These are phyloP conservation scores for Diarsia mendica DNA, from an alignment of 2,888 invertebrate genomes.

Conservation along the genomic window DNA sequence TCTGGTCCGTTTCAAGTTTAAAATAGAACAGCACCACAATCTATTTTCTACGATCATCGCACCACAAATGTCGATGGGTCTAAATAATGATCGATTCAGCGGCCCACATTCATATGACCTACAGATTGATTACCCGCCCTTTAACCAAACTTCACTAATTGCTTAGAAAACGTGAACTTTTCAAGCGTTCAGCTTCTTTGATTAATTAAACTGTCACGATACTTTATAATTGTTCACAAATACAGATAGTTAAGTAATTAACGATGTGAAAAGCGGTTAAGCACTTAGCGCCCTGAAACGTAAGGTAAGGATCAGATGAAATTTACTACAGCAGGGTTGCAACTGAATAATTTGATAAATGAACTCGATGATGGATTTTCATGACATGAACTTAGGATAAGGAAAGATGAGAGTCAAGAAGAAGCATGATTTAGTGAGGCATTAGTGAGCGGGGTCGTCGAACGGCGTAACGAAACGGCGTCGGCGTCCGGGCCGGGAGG, in stretches of 20 bases:
- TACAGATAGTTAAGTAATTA: slow-evolving; percentile 24
- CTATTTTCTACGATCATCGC: slow-evolving; percentile 46
- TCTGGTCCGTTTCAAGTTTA: slow-evolving; percentile 1
- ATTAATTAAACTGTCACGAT: slow-evolving; percentile 37
- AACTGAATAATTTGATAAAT: slow-evolving; percentile 44
- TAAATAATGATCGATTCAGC: slow-evolving; percentile 62
- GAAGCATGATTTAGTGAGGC: slow-evolving; percentile 79
- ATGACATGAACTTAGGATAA: slow-evolving; percentile 40
- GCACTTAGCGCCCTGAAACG: slow-evolving; percentile 37
- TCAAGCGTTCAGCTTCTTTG: slow-evolving; percentile 33
- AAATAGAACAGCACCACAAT: slow-evolving; percentile 37
- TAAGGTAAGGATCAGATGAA: slow-evolving; percentile 11
- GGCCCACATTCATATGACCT: slow-evolving; percentile 64
- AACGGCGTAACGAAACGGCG: slow-evolving; percentile 78
- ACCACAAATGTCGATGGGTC: slow-evolving; percentile 57
- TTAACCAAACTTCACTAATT: slow-evolving; percentile 62
- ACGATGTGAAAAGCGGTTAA: slow-evolving; percentile 29
- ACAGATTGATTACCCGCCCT: slow-evolving; percentile 66
- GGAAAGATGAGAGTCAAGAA: slow-evolving; percentile 67
- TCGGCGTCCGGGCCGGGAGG: slow-evolving; percentile 88
- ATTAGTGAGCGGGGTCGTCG: slow-evolving; percentile 87
- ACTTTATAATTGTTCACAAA: slow-evolving; percentile 16
- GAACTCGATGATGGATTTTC: slow-evolving; percentile 46
- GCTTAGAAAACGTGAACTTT: slow-evolving; percentile 55
- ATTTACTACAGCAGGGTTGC: slow-evolving; percentile 1